Conservation (phyloP, 2,888 invertebrate species). For the Cryptus armator region DNA sequence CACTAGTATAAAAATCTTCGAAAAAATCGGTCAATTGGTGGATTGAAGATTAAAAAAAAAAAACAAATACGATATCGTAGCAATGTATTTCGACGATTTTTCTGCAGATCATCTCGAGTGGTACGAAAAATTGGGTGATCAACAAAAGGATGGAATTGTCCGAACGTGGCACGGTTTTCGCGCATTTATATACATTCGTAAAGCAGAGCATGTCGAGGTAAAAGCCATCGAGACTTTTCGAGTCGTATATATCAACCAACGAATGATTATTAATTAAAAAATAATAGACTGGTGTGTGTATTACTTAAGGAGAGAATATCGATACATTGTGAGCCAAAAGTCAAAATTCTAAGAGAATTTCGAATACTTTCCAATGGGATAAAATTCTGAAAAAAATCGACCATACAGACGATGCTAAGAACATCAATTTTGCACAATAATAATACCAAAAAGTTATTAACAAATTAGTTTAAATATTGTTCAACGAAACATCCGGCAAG, state of each 20-base stretch:
- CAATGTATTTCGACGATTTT: not conserved
- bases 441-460: too few species aligned
- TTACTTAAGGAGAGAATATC: not conserved
- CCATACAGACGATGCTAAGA: too few species aligned
- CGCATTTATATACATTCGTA: slow-evolving; percentile 71
- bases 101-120: slow-evolving; percentile 72
- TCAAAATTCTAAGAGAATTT: too few species aligned
- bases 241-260: too few species aligned
- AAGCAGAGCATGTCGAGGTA: slow-evolving; percentile 77
- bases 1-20: not conserved
- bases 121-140: slow-evolving; percentile 67
- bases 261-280: too few species aligned
- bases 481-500: too few species aligned
- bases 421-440: too few species aligned
- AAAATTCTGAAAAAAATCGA: too few species aligned
- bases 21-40: not conserved
- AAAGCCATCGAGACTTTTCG: not conserved
- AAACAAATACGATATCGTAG: not conserved
- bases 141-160: slow-evolving; percentile 72
- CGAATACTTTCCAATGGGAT: too few species aligned
- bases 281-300: too few species aligned
- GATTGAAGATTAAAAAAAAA: not conserved
- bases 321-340: too few species aligned
- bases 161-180: slow-evolving; percentile 71
- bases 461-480: too few species aligned